Evolutionary conservation across 2,113 vertebrate genomes (phyloP).

Genomic region (Rattus rattus): DNA sequence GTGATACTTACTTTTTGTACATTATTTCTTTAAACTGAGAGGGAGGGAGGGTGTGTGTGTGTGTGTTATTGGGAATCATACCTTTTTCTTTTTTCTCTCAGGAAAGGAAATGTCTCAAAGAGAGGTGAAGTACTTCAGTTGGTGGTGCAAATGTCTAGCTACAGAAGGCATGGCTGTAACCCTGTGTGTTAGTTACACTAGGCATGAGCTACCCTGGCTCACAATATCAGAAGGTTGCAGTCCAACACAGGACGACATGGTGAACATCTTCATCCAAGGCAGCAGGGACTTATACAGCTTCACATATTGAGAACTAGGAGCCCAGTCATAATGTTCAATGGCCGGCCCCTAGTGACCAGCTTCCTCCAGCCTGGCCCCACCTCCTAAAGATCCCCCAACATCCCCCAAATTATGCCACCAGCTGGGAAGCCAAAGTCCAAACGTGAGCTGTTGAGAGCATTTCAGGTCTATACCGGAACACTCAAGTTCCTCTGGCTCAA

Average conservation of each 20-base stretch:
- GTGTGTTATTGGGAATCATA: background rate
- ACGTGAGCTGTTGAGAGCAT: background rate
- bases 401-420: background rate
- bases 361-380: background rate
- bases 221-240: background rate
- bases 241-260: background rate
- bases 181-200: background rate
- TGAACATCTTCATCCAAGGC: background rate
- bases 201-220: background rate
- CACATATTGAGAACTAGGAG: background rate
- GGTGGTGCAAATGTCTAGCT: background rate
- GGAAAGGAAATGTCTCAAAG: conserved; percentile 10
- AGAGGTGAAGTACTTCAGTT: background rate
- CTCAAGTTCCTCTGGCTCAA: background rate
- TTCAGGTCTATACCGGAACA: background rate
- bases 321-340: background rate
- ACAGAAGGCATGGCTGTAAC: background rate
- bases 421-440: background rate
- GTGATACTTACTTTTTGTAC: background rate
- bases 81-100: background rate
- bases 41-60: background rate
- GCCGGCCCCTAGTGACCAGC: background rate
- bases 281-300: background rate
- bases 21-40: conserved; percentile 29
- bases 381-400: background rate